Evolutionary conservation across 2,113 vertebrate species (phyloP), one percentile per base, ranked within the genome.

Genomic region (Pedetes capensis): DNA sequence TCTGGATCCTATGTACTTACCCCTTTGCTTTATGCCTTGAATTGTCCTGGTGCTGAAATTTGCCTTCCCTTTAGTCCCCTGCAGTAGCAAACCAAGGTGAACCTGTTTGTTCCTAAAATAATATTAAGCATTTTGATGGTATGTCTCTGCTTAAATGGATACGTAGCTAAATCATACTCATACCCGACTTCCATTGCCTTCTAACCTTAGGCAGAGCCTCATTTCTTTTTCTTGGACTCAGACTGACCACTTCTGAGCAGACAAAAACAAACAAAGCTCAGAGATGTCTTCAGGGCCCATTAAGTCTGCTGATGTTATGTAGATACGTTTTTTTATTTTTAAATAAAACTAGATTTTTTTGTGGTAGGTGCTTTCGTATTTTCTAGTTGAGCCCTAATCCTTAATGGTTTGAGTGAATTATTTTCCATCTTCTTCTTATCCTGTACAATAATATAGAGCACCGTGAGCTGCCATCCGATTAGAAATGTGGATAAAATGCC

Each of bases 401-500:
- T 93, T 63, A 61, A 86, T 78, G 12, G 8, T 89, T 81, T 82
- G 42, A 76, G 61, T 44, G 13, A 66, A 84, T 85, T 81, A 51
- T 75, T 84, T 94, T 75, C 39, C 39, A 89, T 87, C 51, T 92
- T 69, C 39, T 12, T 87, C 68, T 80, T 49, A 8, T 69, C 72
- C 55, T 75, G 2, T 25, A 16, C 34, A 78, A 80, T 16, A n/a
- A 18, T 37, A 25, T 32, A 34, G 94, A 87, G 44, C 14, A 37
- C 34, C 11, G 8, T 88, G 76, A 42, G 49, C 37, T 87, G 16
- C 25, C 39, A 11, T 51, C 27, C 81, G 49, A 64, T 84, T 87
- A 5, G 51, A 94, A 93, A 94, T 64, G 55, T 92, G 71, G 27
- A 76, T 81, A 71, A 91, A 89, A 87, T 75, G 55, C 5, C 22